Evolutionary conservation across 2,888 invertebrate species (phyloP), one percentile per base, ranked within the genome.

Genomic region (Orthosia incerta): DNA sequence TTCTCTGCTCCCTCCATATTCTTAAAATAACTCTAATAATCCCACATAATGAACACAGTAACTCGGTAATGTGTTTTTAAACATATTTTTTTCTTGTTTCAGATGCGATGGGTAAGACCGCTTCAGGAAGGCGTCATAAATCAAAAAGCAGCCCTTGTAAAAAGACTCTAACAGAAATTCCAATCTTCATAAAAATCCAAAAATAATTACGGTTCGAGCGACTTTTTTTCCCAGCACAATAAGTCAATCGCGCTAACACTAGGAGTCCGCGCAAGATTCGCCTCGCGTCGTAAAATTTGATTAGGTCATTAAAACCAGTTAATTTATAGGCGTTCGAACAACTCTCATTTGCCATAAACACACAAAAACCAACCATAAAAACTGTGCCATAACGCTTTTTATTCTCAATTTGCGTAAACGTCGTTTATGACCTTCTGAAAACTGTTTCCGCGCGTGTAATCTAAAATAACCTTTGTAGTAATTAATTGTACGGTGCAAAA

Each of bases 71-170:
- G 86, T 88, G 86, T 83, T 84, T 89, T 84, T 65, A 86, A 84
- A 74, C 79, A 84, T 71, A 51, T 73, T 71, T 84, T 94, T 90
- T 91, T 93, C 97, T 97, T 97, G 97, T 98, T 98, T 92, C 98
- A 98, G 98, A 98, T 97, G 97, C 97, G 94, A 97, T 98, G 97
- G 98, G 98, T 98, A 97, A 98, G 98, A 51, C 46, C 70, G 73
- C 82, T 84, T 78, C 91, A 92, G 93, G 94, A 93, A 94, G 91
- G 84, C 88, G 71, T 74, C 92, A 91, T 96, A 95, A 96, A 95
- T 96, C 95, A 95, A 79, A 71, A 66, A 80, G 64, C 71, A 78
- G 82, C 88, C 86, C 75, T 61, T 69, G 89, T 93, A 93, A 95
- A 95, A 95, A 95, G 91, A 92, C 93, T 93, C 92, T 93, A 93